phyloP scores from a whole-genome alignment of 2,797 vertebrate genomes.

The Myotis myotis region DNA sequence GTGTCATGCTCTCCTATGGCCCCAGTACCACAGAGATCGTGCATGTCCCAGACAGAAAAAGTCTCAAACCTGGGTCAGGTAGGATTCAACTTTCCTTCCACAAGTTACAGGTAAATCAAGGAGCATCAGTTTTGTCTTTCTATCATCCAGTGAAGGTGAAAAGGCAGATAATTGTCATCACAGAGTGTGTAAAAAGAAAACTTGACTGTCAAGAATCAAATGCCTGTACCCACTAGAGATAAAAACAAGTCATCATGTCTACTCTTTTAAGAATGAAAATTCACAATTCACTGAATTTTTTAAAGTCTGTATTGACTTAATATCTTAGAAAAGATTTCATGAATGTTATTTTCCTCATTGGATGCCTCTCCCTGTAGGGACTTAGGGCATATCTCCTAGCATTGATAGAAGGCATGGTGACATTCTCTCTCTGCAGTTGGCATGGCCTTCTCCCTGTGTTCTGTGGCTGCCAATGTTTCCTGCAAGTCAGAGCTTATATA shows the following conservation, averaged over 20 bases:
- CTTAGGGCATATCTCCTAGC: not conserved
- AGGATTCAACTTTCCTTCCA: not conserved
- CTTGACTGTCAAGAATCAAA: not conserved
- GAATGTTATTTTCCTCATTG: not conserved
- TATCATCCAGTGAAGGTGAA: not conserved
- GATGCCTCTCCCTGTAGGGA: not conserved
- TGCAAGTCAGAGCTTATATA: not conserved
- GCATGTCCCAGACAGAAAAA: not conserved
- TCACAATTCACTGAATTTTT: not conserved
- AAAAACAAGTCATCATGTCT: not conserved
- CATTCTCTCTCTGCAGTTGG: not conserved
- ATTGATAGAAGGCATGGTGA: not conserved
- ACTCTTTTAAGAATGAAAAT: not conserved
- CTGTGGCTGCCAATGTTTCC: not conserved
- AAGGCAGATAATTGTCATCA: not conserved
- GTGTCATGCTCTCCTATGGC: accelerated
- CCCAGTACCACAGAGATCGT: not conserved
- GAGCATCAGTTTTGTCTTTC: not conserved
- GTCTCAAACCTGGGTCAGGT: accelerated
- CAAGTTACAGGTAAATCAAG: not conserved
- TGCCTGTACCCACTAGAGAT: not conserved
- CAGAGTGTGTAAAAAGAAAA: not conserved
- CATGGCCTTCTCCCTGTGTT: not conserved
- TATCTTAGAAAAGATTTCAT: not conserved
- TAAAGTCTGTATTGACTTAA: not conserved